Percentiles rank a stretch among this genome's conserved stretches.
phyloP scores from a whole-genome alignment of 2,113 vertebrate genomes.

The Phaethornis superciliosus region DNA sequence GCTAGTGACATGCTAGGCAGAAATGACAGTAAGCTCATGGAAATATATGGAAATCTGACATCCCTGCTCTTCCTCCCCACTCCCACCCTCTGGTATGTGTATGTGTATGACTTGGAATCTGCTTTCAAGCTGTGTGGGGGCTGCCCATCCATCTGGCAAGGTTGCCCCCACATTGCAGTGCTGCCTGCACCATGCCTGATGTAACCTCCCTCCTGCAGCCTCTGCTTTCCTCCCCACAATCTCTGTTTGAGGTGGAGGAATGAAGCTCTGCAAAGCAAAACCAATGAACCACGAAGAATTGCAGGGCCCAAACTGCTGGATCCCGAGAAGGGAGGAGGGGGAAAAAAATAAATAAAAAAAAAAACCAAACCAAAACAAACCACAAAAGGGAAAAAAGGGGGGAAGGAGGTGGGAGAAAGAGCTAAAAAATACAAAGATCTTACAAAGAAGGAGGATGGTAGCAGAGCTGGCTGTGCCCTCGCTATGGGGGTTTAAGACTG shows the following conservation, averaged over 20 bases:
- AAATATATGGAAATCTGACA: slow-evolving; percentile 60
- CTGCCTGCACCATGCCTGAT: slow-evolving; percentile 28
- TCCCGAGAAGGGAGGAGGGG: background rate
- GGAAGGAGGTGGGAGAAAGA: background rate
- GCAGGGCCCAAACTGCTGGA: background rate
- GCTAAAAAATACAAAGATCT: slow-evolving; percentile 13
- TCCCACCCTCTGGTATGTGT: background rate
- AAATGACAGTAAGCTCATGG: slow-evolving; percentile 50
- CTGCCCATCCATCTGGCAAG: slow-evolving; percentile 63
- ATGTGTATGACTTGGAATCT: slow-evolving; percentile 16
- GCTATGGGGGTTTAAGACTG: background rate
- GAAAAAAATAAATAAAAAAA: no score
- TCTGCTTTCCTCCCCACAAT: background rate
- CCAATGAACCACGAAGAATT: slow-evolving; percentile 7
- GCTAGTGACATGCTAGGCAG: background rate
- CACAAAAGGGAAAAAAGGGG: background rate
- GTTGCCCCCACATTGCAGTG: slow-evolving; percentile 29
- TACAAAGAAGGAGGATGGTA: background rate
- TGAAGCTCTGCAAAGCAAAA: slow-evolving; percentile 34
- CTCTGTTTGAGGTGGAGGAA: slow-evolving; percentile 36
- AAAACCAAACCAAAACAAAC: no score
- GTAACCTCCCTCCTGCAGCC: slow-evolving; percentile 26
- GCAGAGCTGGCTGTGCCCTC: slow-evolving; percentile 13
- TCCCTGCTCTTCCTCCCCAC: background rate
- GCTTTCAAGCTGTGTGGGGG: background rate